Conservation (phyloP, 1,140 invertebrate species). For the Steinernema feltiae region DNA sequence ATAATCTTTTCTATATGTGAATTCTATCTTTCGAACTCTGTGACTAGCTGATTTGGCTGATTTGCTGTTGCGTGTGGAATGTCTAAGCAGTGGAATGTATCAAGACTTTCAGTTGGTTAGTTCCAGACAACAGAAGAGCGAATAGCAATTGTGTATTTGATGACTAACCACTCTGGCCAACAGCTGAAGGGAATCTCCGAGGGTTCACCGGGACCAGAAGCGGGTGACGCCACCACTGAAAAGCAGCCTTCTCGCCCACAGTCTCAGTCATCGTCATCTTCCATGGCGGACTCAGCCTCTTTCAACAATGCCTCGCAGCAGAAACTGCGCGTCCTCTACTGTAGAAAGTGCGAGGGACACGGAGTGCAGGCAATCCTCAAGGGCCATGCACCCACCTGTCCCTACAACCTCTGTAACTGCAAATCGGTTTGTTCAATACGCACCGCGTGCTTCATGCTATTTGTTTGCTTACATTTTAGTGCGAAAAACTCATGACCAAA, state of each 20-base stretch:
- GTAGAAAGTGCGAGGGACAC: constrained; percentile 41
- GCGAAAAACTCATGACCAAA: constrained; percentile 40
- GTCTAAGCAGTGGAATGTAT: background rate
- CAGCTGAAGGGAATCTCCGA: constrained; percentile 9
- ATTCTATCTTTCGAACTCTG: too few relatives aligned
- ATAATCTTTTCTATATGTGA: too few relatives aligned
- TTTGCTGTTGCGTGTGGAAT: too few relatives aligned
- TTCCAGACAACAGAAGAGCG: background rate
- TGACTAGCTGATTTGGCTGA: too few relatives aligned
- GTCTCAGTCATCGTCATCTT: background rate
- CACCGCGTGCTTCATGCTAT: constrained; percentile 3
- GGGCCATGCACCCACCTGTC: constrained; percentile 39
- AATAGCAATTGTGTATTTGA: background rate
- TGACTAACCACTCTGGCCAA: constrained; percentile 3
- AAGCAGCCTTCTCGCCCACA: background rate
- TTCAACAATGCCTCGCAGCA: background rate
- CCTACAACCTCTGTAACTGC: constrained; percentile 42
- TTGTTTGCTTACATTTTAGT: constrained; percentile 27
- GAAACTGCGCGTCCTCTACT: constrained; percentile 37
- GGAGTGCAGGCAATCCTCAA: constrained; percentile 39
- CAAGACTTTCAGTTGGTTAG: background rate
- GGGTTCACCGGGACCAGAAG: background rate
- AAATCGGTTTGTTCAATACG: constrained; percentile 33
- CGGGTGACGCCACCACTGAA: background rate
- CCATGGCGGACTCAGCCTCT: background rate